These are phyloP conservation scores for Drosophila meridiana DNA, from an alignment of 2,888 invertebrate genomes.

Conservation along the genomic window DNA sequence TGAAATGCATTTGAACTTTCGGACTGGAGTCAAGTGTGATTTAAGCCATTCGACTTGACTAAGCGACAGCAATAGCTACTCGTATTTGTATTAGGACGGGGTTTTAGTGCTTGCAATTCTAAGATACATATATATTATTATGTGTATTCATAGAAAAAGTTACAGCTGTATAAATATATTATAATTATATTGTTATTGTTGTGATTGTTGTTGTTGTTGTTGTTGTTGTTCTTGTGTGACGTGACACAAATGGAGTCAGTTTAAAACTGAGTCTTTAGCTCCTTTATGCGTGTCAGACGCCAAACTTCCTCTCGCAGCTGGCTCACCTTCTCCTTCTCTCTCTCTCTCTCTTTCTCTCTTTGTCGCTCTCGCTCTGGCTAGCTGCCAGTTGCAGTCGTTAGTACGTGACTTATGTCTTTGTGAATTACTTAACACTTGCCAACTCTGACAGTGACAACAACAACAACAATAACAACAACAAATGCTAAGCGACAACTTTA, in stretches of 20 bases:
- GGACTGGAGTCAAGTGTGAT: neutral
- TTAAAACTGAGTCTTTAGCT: conserved; percentile 23
- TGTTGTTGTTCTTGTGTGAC: conserved; percentile 16
- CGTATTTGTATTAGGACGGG: neutral
- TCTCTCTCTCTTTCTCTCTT: neutral
- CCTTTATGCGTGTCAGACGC: conserved; percentile 14
- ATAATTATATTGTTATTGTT: neutral
- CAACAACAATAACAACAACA: conserved; percentile 17
- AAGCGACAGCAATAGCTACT: neutral
- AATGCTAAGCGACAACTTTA: conserved; percentile 38
- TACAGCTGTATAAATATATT: conserved; percentile 39
- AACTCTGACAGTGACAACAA: conserved; percentile 30
- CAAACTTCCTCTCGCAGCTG: conserved; percentile 14
- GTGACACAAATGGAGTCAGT: conserved; percentile 12
- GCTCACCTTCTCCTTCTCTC: conserved; percentile 1
- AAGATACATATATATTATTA: neutral
- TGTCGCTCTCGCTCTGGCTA: conserved; percentile 12
- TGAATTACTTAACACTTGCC: conserved; percentile 67
- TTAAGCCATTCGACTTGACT: neutral
- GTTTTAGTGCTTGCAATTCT: neutral
- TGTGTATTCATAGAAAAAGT: conserved; percentile 6
- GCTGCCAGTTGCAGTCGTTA: conserved; percentile 29
- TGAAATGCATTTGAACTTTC: neutral
- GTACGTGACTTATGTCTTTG: conserved; percentile 71
- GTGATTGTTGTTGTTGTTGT: conserved; percentile 9